Evolutionary conservation across 2,113 vertebrate species (phyloP), one percentile per base, ranked within the genome.

Genomic region (Rhinolophus ferrumequinum): DNA sequence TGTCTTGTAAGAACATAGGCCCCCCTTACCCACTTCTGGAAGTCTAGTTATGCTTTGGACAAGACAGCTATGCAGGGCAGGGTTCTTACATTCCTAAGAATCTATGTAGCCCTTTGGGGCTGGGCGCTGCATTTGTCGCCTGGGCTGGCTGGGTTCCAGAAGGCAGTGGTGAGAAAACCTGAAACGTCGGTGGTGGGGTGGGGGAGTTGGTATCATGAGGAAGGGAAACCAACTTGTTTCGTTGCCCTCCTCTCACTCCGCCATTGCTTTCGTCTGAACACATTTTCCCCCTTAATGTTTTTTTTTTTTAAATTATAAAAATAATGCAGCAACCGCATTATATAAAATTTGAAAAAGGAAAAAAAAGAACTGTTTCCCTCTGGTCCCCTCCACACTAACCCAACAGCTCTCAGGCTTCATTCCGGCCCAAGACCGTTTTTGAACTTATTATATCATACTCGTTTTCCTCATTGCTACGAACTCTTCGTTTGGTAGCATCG

Each of bases 241-340:
- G 12, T 30, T 14, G 52, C 87, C 52, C 64, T 19, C 54, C 77
- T 87, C 33, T 60, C 92, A 2, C 50, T 54, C 72, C 0, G 50
- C 47, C 92, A 33, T 24, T 4, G 56, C 67, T 76, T 76, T 86
- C 79, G 94, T 70, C 19, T 72, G 87, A 80, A 87, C 87, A 92
- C 69, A 47, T 70, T 56, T 76, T 67, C 30, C 56, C 58, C 66
- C 35, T 77, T 64, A 35, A 5, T 33, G 44, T 82, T 9, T 22
- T 58, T 64, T 58, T 84, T 95, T 96, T 96, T 76, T 10, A n/a
- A 47, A 94, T 94, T 64, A 62, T 87, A 96, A 95, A 97, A 96
- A 96, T 89, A 97, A 95, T 62, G 58, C 76, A 72, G 66, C 30
- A 38, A 95, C 96, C 60, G 5, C 80, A 76, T 97, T 84, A 88